Evolutionary conservation across 2,113 vertebrate species (phyloP).

Genomic region (Eurypyga helias): DNA sequence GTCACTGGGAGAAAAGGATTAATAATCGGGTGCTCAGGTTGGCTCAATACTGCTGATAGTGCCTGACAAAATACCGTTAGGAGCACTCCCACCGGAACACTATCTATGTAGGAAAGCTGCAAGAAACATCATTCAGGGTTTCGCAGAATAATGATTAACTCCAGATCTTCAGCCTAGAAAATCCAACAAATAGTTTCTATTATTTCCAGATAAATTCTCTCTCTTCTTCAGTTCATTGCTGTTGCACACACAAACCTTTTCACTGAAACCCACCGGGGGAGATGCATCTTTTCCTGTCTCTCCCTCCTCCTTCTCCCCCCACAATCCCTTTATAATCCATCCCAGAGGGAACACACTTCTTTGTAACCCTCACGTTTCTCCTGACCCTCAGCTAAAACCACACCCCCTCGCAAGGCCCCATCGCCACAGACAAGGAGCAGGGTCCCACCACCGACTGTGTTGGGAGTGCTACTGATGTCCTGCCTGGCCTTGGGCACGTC

Average conservation of each 20-base stretch:
- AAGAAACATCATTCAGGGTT: slow-evolving; percentile 72
- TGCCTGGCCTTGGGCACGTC: background rate
- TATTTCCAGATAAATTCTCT: slow-evolving; percentile 66
- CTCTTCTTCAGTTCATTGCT: background rate
- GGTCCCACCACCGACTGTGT: background rate
- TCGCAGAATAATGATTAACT: slow-evolving; percentile 72
- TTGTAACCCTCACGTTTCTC: background rate
- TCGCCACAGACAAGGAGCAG: background rate
- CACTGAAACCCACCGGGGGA: background rate
- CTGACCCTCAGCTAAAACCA: slow-evolving; percentile 12
- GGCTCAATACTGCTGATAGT: slow-evolving; percentile 81
- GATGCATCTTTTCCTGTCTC: background rate
- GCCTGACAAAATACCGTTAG: slow-evolving; percentile 75
- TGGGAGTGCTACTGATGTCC: background rate
- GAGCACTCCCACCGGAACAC: slow-evolving; percentile 70
- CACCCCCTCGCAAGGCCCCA: background rate
- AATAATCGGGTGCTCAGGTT: slow-evolving; percentile 80
- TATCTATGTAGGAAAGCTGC: slow-evolving; percentile 57
- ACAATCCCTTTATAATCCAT: background rate
- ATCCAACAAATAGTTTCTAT: slow-evolving; percentile 58
- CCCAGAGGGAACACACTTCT: background rate
- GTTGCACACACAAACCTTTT: background rate
- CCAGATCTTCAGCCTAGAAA: slow-evolving; percentile 60
- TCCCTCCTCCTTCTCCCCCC: background rate
- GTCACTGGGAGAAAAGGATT: slow-evolving; percentile 82